Evolutionary conservation across 2,797 vertebrate species (phyloP).

Genomic region (Lacerta bilineata): DNA sequence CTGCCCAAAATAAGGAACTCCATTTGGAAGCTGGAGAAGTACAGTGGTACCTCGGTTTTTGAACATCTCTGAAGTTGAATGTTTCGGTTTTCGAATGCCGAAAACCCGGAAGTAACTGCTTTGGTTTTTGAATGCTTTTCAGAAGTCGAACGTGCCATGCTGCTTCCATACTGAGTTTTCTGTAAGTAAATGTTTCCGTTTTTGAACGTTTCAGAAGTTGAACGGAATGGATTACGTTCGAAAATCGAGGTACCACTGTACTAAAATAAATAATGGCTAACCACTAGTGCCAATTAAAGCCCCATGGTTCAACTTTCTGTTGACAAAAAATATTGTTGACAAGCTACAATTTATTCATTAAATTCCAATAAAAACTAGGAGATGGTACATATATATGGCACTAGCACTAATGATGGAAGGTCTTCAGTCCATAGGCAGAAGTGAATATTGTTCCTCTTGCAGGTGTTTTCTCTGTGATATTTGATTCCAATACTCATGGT

Average conservation of each 20-base stretch:
- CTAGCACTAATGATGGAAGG: background rate
- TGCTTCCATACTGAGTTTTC: too few species aligned
- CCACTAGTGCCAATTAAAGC: background rate
- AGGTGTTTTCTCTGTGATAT: background rate
- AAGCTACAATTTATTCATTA: background rate
- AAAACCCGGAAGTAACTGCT: too few species aligned
- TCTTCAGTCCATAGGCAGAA: background rate
- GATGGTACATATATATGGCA: background rate
- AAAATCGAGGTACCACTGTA: too few species aligned
- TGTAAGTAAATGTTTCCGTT: too few species aligned
- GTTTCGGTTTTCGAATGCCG: too few species aligned
- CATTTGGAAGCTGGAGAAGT: background rate
- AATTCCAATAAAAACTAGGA: background rate
- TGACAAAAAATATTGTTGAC: background rate
- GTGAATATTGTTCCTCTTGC: background rate
- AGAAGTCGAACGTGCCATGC: too few species aligned
- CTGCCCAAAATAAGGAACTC: too few species aligned
- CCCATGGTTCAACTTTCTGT: background rate
- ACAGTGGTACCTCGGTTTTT: too few species aligned
- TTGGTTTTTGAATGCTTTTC: too few species aligned
- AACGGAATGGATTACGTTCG: too few species aligned
- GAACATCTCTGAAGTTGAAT: too few species aligned
- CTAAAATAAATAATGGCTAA: background rate
- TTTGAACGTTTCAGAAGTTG: rapidly evolving
- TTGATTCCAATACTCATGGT: background rate